phyloP scores from a whole-genome alignment of 2,888 invertebrate species.

The Sphaerophoria rueppellii region DNA sequence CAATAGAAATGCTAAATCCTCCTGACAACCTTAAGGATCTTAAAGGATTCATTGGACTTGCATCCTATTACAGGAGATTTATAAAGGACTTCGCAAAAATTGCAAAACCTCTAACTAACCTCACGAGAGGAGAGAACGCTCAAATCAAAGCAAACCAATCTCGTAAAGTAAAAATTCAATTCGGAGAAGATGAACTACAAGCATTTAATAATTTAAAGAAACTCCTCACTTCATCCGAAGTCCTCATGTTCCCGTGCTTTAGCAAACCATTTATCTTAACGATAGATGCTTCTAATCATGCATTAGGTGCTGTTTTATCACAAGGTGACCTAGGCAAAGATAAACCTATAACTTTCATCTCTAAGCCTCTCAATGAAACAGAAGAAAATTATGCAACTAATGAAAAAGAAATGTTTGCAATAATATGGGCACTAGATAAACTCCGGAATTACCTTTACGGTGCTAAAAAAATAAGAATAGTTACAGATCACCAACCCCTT shows the following conservation, averaged over 20 bases:
- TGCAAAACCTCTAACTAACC: slow-evolving; percentile 19
- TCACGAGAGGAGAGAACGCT: not conserved
- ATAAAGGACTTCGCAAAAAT: slow-evolving; percentile 40
- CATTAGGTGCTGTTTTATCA: slow-evolving; percentile 4
- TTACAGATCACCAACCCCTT: slow-evolving; percentile 41
- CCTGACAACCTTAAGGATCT: slow-evolving; percentile 56
- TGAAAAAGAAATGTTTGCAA: slow-evolving; percentile 6
- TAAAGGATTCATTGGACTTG: slow-evolving; percentile 26
- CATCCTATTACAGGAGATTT: slow-evolving; percentile 28
- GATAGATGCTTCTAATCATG: slow-evolving; percentile 13
- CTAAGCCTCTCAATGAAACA: slow-evolving; percentile 21
- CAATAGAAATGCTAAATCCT: slow-evolving; percentile 38
- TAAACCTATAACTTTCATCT: slow-evolving; percentile 40
- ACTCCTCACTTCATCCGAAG: slow-evolving; percentile 1
- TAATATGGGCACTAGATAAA: not conserved
- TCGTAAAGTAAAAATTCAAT: slow-evolving; percentile 22
- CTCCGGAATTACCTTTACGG: slow-evolving; percentile 3
- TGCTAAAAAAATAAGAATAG: slow-evolving; percentile 10
- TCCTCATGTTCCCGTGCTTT: slow-evolving; percentile 3
- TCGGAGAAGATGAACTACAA: slow-evolving; percentile 60
- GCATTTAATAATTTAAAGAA: slow-evolving; percentile 7
- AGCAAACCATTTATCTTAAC: slow-evolving; percentile 13
- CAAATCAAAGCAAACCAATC: not conserved
- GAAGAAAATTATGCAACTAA: not conserved
- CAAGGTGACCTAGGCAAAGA: slow-evolving; percentile 19